Base-by-base conservation (phyloP, 2,113 vertebrate genomes). In the Acrocephalus arundinaceus region DNA sequence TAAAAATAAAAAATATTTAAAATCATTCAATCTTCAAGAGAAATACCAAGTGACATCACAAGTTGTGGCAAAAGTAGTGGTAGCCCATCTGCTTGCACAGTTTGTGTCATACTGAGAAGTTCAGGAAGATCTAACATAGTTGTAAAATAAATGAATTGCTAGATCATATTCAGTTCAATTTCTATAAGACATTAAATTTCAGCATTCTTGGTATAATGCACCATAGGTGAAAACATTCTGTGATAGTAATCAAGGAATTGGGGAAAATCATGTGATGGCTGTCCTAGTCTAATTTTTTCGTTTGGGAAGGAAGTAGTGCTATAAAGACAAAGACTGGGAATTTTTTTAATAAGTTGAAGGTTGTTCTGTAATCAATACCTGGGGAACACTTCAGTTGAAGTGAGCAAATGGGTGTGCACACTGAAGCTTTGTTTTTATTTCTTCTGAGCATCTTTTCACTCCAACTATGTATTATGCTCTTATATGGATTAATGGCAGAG, bases 391-490 rank as follows among this genome's bases (percentile, higher is more conserved):
- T 63, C 49, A 59, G 2, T 23, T 35, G 25, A 62, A 85, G 45
- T 30, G 55, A 90, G 37, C 61, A 57, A 57, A 30, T 6, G 37
- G 28, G 7, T 8, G 1, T 37, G 18, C 46, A 27, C 4, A 3
- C 21, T 46, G 71, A 52, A 76, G 6, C 11, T 72, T 52, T 54
- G 33, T 52, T 61, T 30, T 75, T 58, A 35, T 63, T 81, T 68
- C 31, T 23, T 66, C 21, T 51, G 57, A 54, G 48, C 57, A 63
- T 71, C 48, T 71, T 84, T 86, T 71, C 21, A 46, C 24, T 79
- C n/a, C 3, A 2, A 0, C 55, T 54, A 13, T 28, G 2, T 45
- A 7, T 58, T 86, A 23, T 11, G 22, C 20, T 4, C 28, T 57
- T 27, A n/a, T 0, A 10, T 1, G 33, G 27, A 24, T 61, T 55